Percentiles rank a stretch among this genome's conserved stretches.
These are phyloP conservation scores for Hippolais icterina DNA, from an alignment of 2,113 vertebrate species.

Conservation along the genomic window DNA sequence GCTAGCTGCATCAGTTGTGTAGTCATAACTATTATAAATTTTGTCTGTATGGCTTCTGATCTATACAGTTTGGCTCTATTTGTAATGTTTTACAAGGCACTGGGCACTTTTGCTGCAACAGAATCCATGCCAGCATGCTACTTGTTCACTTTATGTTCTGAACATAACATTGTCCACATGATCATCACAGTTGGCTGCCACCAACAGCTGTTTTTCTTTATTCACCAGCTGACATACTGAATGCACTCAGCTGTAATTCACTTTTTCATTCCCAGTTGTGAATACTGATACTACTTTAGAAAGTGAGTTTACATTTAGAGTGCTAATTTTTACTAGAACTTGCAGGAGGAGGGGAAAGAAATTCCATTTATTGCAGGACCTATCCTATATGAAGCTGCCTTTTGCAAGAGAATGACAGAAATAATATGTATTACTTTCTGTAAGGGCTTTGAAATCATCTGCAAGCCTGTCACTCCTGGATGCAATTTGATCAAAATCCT, in stretches of 20 bases:
- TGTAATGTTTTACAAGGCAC: background rate
- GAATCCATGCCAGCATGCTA: constrained; percentile 27
- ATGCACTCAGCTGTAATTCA: background rate
- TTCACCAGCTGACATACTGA: constrained; percentile 20
- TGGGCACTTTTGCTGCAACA: constrained; percentile 16
- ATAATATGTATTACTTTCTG: background rate
- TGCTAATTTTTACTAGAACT: background rate
- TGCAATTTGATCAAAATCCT: background rate
- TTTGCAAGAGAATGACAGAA: background rate
- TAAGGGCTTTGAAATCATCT: background rate
- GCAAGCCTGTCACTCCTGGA: background rate
- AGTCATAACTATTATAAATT: background rate
- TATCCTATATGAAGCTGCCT: background rate
- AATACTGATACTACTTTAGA: background rate
- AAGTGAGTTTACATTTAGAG: background rate
- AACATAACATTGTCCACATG: constrained; percentile 1
- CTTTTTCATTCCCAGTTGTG: background rate
- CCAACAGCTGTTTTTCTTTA: constrained; percentile 40
- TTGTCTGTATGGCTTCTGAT: background rate
- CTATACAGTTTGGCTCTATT: background rate
- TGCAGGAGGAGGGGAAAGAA: background rate
- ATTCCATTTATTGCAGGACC: background rate
- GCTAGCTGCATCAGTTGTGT: background rate
- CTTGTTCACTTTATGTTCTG: constrained; percentile 30
- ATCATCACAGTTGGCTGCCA: constrained; percentile 14